These are phyloP conservation scores for Drosophila arawakana DNA, from an alignment of 1,140 invertebrate species.

Conservation along the genomic window DNA sequence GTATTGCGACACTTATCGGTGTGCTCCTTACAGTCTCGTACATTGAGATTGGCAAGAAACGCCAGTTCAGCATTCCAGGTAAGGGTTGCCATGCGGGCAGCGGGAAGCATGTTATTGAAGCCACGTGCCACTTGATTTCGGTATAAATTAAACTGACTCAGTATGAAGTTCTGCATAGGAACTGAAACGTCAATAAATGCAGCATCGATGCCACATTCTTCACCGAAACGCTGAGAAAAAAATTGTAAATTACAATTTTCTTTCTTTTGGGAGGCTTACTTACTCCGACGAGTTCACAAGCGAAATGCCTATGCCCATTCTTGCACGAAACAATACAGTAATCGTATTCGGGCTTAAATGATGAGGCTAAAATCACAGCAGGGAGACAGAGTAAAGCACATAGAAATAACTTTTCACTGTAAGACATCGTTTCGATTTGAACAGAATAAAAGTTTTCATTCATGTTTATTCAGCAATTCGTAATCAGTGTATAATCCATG, in stretches of 20 bases:
- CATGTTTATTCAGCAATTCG: neutral
- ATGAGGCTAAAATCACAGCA: neutral
- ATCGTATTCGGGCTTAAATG: neutral
- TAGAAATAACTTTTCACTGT: neutral
- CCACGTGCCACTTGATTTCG: slow-evolving; percentile 37
- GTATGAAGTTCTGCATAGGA: neutral
- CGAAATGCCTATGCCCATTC: slow-evolving; percentile 1
- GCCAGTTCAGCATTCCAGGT: slow-evolving; percentile 63
- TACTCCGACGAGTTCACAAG: neutral
- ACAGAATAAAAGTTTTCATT: neutral
- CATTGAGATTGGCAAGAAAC: slow-evolving; percentile 59
- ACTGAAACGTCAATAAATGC: neutral
- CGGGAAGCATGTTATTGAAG: slow-evolving; percentile 36
- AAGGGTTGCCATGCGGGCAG: slow-evolving; percentile 56
- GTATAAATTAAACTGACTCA: slow-evolving; percentile 8
- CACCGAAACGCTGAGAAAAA: neutral
- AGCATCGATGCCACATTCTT: slow-evolving; percentile 28
- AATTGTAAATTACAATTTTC: too few relatives aligned
- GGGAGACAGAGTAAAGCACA: neutral
- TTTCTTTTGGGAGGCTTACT: neutral
- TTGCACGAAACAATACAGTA: slow-evolving; percentile 4
- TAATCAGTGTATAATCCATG: slow-evolving; percentile 1
- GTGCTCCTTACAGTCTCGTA: slow-evolving; percentile 35
- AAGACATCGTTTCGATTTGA: slow-evolving; percentile 24
- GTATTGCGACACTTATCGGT: slow-evolving; percentile 59